Conservation (phyloP, 2,888 invertebrate genomes). For the Machimus rusticus region DNA sequence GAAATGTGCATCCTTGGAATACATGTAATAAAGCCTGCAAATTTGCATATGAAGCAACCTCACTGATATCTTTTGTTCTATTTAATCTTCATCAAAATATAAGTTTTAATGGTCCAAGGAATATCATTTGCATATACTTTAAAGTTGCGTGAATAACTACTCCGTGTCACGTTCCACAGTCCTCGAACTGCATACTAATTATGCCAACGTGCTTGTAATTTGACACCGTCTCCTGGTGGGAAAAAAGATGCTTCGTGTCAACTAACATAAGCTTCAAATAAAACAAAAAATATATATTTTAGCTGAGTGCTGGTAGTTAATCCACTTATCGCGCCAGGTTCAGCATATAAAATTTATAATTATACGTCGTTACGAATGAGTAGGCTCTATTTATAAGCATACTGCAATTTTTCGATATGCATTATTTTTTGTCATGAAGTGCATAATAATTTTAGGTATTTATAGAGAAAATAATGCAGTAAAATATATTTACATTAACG, state of each 20-base stretch:
- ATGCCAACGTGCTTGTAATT: not conserved
- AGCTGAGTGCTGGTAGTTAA: not conserved
- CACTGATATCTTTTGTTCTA: not conserved
- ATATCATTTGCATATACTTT: not conserved
- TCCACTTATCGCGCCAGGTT: not conserved
- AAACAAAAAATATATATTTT: not conserved
- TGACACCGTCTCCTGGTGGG: not conserved
- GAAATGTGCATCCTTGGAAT: not conserved
- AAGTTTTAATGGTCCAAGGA: not conserved
- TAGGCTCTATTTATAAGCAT: not conserved
- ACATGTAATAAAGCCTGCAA: not conserved
- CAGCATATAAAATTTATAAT: not conserved
- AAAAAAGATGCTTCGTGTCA: not conserved
- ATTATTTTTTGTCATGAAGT: not conserved
- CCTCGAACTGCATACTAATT: conserved; percentile 6
- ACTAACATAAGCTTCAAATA: not conserved
- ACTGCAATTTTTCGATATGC: not conserved
- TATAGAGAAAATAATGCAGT: too few relatives aligned
- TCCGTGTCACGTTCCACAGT: not conserved
- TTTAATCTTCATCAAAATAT: not conserved
- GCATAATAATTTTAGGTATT: not conserved
- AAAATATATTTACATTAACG: too few relatives aligned
- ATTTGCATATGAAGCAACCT: not conserved
- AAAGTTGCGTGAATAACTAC: not conserved
- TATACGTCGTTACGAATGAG: not conserved